Percentiles rank a stretch among this genome's conserved stretches.
Evolutionary conservation across 2,888 invertebrate species (phyloP).

Genomic region (Lobophora halterata): DNA sequence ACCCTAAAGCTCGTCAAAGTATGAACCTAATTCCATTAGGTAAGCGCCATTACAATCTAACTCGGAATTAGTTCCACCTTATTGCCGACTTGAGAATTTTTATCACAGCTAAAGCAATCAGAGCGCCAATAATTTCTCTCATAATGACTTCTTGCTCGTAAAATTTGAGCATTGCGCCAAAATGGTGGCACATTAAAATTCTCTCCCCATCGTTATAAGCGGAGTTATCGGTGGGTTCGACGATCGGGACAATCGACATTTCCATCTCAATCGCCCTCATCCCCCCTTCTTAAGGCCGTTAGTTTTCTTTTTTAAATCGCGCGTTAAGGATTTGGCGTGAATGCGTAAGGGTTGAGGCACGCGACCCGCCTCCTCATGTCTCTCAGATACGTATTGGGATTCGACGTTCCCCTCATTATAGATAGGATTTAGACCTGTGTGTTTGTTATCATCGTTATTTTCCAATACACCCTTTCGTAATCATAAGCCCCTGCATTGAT

Average conservation of each 20-base stretch:
- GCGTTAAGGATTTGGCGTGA: slow-evolving; percentile 78
- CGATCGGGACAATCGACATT: slow-evolving; percentile 76
- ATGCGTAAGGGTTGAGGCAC: slow-evolving; percentile 72
- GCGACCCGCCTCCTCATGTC: slow-evolving; percentile 64
- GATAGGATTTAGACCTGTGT: slow-evolving; percentile 29
- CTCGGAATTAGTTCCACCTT: slow-evolving; percentile 78
- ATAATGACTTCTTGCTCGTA: slow-evolving; percentile 78
- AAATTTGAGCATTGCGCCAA: slow-evolving; percentile 81
- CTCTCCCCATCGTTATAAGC: slow-evolving; percentile 79
- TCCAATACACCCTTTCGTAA: slow-evolving; percentile 4
- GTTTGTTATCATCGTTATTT: slow-evolving; percentile 9
- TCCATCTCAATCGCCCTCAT: slow-evolving; percentile 70
- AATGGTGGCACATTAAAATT: slow-evolving; percentile 81
- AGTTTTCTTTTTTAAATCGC: slow-evolving; percentile 81
- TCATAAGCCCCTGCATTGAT: neutral
- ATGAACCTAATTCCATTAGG: slow-evolving; percentile 51
- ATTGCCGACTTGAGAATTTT: slow-evolving; percentile 79
- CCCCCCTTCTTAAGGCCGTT: slow-evolving; percentile 57
- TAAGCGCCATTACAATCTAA: slow-evolving; percentile 64
- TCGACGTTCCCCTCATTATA: slow-evolving; percentile 47
- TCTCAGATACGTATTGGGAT: slow-evolving; percentile 57
- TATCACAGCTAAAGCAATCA: slow-evolving; percentile 80
- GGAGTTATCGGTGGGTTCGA: slow-evolving; percentile 69
- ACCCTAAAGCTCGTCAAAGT: slow-evolving; percentile 32
- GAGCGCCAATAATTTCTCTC: slow-evolving; percentile 80